Base-by-base conservation (phyloP, 2,888 invertebrate genomes). In the Neocrepidodera transversa region DNA sequence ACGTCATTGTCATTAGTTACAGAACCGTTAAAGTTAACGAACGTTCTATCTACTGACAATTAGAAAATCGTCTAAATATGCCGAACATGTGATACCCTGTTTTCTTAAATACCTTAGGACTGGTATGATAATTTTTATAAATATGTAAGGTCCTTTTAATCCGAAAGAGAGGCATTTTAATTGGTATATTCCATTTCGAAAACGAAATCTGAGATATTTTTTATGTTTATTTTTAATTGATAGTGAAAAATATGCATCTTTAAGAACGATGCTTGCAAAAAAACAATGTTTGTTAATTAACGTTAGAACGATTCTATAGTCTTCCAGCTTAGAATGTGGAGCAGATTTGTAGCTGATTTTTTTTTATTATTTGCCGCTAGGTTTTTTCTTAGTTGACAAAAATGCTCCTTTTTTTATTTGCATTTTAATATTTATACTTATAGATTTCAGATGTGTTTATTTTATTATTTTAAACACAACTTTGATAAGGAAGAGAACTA, bases 281-380 rank as follows among this genome's bases (percentile, higher is more conserved):
- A 36, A 68, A 38, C 49, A 42, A 18, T 63, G 28, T 48, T 26
- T 20, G 2, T 48, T 52, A 13, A 70, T 58, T 32, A 72, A 45
- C 35, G 63, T 58, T 14, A 58, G 48, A 0, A 64, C 67, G 0
- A 68, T 68, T 60, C 65, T 55, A 40, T 52, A 58, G 42, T 71
- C 67, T 50, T 71, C 68, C 53, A 71, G 62, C 63, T 73, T 71
- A 45, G 72, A 72, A 59, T 72, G 68, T 6, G 61, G 35, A 6
- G 63, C 54, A 16, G 48, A 17, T 40, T 13, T 71, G 69, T 17
- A 72, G 48, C 0, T 52, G 16, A 53, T 68, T 70, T 30, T 68
- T 38, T 45, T 69, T 71, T 16, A 70, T 56, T 51, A 73, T 71
- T 57, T 71, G 68, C 1, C 70, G 57, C 18, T 50, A 48, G 53